Conservation (phyloP, 2,113 vertebrate genomes). For the Phasianus colchicus region DNA sequence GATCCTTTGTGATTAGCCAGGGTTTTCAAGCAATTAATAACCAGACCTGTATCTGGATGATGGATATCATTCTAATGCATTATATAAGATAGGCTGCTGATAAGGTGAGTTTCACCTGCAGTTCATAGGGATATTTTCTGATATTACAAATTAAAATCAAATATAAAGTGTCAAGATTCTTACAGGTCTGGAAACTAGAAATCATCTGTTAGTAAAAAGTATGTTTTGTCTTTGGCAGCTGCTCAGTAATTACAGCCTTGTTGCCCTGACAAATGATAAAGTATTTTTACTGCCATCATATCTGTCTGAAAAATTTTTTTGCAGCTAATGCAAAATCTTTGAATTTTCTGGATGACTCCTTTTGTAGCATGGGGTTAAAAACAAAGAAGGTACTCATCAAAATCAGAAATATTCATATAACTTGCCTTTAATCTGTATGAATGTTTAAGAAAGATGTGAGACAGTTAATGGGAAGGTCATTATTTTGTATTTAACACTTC, state of each 20-base stretch:
- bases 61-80: background rate
- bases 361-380: background rate
- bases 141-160: background rate
- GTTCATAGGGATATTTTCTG: background rate
- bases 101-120: background rate
- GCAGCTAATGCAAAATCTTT: constrained; percentile 32
- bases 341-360: constrained; percentile 37
- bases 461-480: background rate
- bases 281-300: constrained; percentile 45
- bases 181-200: constrained; percentile 16
- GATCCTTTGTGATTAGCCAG: background rate
- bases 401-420: background rate
- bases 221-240: constrained; percentile 17
- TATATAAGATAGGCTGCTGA: background rate
- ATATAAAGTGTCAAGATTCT: background rate
- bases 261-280: constrained; percentile 54
- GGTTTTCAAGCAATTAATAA: background rate
- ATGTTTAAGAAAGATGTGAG: background rate
- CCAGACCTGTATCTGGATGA: background rate
- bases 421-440: background rate
- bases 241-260: constrained; percentile 43
- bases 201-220: background rate
- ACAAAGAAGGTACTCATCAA: background rate
- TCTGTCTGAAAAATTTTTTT: constrained; percentile 62
- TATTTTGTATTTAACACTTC: background rate